Percentiles rank a stretch among this genome's conserved stretches.
Evolutionary conservation across 37 sponge, comb jelly and placozoan species (phyloP).

Genomic region (Cliona cf. orientalis): DNA sequence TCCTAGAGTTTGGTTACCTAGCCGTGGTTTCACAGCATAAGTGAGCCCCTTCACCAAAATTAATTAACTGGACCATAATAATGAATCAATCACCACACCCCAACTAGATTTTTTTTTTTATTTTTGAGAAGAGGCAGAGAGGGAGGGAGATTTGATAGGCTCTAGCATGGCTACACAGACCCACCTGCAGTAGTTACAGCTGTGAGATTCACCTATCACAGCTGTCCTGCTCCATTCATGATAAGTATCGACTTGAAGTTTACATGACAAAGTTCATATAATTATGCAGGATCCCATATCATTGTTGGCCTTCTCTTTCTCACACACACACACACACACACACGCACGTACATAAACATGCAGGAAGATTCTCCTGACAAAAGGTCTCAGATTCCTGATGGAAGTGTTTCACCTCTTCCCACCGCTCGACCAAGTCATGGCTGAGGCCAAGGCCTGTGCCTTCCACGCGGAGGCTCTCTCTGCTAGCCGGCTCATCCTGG

Average conservation of each 20-base stretch:
- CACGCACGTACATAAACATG: too few relatives aligned
- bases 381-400: conserved; percentile 54
- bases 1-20: conserved; percentile 73
- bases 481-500: conserved; percentile 1
- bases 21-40: conserved; percentile 58
- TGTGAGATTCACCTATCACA: too few relatives aligned
- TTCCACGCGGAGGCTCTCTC: conserved; percentile 17
- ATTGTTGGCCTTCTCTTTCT: too few relatives aligned
- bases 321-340: conserved; percentile 5
- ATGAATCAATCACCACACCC: neutral
- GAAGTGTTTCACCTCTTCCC: conserved; percentile 50
- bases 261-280: too few relatives aligned
- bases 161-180: too few relatives aligned
- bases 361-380: conserved; percentile 55
- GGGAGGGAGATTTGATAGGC: too few relatives aligned
- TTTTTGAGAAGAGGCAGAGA: too few relatives aligned
- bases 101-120: too few relatives aligned
- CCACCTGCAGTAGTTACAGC: too few relatives aligned
- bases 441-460: neutral
- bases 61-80: neutral
- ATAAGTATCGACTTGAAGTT: too few relatives aligned
- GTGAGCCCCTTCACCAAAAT: conserved; percentile 28
- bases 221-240: too few relatives aligned
- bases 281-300: too few relatives aligned
- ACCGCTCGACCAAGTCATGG: conserved; percentile 38